These are phyloP conservation scores for Ephydatia muelleri DNA, from an alignment of 37 sponge, comb jelly and placozoan genomes.

Conservation along the genomic window DNA sequence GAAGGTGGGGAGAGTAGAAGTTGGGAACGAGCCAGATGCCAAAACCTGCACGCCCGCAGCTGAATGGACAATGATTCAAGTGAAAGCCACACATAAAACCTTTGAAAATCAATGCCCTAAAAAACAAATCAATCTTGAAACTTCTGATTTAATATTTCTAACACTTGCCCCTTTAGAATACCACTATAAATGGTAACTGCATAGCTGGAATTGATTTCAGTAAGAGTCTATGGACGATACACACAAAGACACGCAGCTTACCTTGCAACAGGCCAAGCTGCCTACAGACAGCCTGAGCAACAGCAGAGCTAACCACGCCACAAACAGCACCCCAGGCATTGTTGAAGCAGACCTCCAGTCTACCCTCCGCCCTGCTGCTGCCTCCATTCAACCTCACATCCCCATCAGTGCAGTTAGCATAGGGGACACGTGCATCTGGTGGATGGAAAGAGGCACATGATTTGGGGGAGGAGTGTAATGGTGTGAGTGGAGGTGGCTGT, in stretches of 20 bases:
- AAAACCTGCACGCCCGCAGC: neutral
- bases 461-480: neutral
- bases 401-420: neutral
- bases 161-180: no score
- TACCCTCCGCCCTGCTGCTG: neutral
- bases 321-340: neutral
- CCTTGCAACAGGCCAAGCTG: neutral
- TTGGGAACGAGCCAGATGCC: neutral
- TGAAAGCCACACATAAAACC: neutral
- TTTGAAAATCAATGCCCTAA: no score
- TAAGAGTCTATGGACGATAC: no score
- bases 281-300: neutral
- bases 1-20: neutral
- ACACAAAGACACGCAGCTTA: neutral
- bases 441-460: neutral
- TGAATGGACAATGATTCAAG: neutral
- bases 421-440: neutral
- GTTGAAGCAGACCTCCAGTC: neutral
- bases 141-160: no score
- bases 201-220: no score
- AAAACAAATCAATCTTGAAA: no score
- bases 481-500: no score
- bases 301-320: neutral
- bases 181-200: no score
- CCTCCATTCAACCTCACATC: neutral